Evolutionary conservation across 2,888 invertebrate species (phyloP).

Genomic region (Dicranocentrus wangi): DNA sequence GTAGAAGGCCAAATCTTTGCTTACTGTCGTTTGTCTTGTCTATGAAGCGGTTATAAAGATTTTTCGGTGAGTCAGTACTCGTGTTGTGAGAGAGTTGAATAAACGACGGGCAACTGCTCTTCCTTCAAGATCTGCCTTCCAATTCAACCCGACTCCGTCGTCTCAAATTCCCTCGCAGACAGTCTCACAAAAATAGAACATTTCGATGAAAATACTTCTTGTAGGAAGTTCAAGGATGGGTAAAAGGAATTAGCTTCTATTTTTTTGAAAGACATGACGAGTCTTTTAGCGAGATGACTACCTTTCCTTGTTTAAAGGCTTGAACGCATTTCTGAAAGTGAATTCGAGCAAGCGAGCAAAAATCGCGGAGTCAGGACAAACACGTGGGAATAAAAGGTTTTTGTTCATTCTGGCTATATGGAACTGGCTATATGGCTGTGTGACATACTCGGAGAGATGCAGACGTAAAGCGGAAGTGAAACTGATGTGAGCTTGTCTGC

Average conservation of each 20-base stretch:
- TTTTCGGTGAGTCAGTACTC: slow-evolving; percentile 8
- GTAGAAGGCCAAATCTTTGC: no score
- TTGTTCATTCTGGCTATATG: no score
- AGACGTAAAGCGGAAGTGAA: background rate
- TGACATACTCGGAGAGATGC: background rate
- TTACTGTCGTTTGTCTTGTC: no score
- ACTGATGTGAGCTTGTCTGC: background rate
- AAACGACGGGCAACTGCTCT: slow-evolving; percentile 6
- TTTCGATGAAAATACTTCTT: background rate
- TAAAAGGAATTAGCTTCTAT: background rate
- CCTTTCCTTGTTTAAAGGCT: no score
- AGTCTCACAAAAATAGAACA: slow-evolving; percentile 15
- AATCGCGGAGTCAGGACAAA: no score
- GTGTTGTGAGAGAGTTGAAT: slow-evolving; percentile 38
- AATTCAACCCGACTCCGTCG: background rate
- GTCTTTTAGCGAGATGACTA: no score
- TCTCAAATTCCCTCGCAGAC: slow-evolving; percentile 9
- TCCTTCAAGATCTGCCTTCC: background rate
- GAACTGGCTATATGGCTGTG: background rate
- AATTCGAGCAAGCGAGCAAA: no score
- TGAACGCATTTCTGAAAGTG: no score
- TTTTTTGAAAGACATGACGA: background rate
- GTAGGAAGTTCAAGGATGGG: slow-evolving; percentile 21
- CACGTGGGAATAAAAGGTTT: no score
- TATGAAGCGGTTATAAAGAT: no score